Percentiles rank a stretch among this genome's conserved stretches.
Evolutionary conservation across 2,113 vertebrate genomes (phyloP).

Genomic region (Microtus pennsylvanicus): DNA sequence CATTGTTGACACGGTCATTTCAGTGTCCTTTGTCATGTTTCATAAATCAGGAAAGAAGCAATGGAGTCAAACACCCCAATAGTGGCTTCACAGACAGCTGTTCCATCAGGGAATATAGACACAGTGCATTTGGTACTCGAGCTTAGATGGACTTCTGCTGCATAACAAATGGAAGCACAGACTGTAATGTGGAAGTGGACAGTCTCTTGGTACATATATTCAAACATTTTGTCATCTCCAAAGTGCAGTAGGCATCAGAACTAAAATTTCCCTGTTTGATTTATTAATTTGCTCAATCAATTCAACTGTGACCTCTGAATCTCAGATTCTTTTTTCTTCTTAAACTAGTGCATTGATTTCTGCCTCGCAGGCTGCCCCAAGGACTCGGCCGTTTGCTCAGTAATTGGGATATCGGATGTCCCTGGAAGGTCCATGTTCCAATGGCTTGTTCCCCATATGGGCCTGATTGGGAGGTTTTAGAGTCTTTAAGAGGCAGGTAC

Average conservation of each 20-base stretch:
- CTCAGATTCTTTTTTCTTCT: not conserved
- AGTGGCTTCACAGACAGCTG: accelerated
- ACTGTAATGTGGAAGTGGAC: not conserved
- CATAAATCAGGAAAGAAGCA: constrained; percentile 11
- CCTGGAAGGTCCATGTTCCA: not conserved
- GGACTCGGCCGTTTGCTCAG: not conserved
- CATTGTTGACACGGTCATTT: not conserved
- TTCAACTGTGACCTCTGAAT: not conserved
- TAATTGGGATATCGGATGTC: not conserved
- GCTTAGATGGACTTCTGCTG: not conserved
- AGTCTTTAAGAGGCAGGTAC: not conserved
- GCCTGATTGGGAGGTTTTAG: not conserved
- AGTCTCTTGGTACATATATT: constrained; percentile 28
- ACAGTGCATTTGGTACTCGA: not conserved
- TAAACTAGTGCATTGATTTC: not conserved
- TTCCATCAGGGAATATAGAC: not conserved
- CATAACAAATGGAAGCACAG: not conserved
- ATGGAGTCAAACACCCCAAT: not conserved
- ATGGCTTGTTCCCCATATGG: not conserved
- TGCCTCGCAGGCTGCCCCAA: not conserved
- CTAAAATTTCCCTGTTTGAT: constrained; percentile 3
- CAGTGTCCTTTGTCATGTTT: not conserved
- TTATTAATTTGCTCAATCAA: constrained; percentile 49
- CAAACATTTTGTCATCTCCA: constrained; percentile 53
- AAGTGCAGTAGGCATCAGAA: not conserved